These are phyloP conservation scores for Phaethon lepturus DNA, from an alignment of 2,113 vertebrate genomes.

Conservation along the genomic window DNA sequence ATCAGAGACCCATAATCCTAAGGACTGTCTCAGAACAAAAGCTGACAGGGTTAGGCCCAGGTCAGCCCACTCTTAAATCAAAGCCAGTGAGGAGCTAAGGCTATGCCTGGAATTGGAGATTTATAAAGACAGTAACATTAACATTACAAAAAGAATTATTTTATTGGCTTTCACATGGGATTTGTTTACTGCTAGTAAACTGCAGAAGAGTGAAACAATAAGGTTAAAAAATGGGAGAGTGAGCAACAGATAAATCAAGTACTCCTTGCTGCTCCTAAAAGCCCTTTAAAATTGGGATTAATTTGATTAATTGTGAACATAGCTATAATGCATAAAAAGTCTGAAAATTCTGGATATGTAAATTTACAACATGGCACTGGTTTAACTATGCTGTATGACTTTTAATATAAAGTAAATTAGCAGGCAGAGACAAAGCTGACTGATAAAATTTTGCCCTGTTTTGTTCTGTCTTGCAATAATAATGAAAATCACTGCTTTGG, in stretches of 20 bases:
- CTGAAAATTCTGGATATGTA: background rate
- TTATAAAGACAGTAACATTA: constrained; percentile 59
- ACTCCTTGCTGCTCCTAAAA: background rate
- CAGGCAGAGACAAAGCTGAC: background rate
- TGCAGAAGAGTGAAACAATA: background rate
- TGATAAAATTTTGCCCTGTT: background rate
- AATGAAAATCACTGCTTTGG: background rate
- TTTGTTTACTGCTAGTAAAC: constrained; percentile 58
- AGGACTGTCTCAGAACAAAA: constrained; percentile 37
- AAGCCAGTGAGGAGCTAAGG: constrained; percentile 21
- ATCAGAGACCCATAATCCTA: constrained; percentile 49
- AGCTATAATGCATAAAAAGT: background rate
- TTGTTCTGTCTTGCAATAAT: background rate
- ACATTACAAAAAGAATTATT: constrained; percentile 61
- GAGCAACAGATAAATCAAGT: background rate
- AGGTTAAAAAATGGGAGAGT: constrained; percentile 44
- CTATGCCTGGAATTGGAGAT: constrained; percentile 25
- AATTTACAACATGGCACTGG: background rate
- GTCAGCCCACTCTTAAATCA: constrained; percentile 61
- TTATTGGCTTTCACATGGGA: constrained; percentile 41
- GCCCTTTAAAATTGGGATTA: constrained; percentile 17
- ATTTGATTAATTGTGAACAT: constrained; percentile 42
- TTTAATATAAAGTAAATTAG: background rate
- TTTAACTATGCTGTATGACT: background rate
- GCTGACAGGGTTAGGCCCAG: constrained; percentile 62